Conservation (phyloP, 2,797 vertebrate species). For the Gobionotothen gibberifrons region DNA sequence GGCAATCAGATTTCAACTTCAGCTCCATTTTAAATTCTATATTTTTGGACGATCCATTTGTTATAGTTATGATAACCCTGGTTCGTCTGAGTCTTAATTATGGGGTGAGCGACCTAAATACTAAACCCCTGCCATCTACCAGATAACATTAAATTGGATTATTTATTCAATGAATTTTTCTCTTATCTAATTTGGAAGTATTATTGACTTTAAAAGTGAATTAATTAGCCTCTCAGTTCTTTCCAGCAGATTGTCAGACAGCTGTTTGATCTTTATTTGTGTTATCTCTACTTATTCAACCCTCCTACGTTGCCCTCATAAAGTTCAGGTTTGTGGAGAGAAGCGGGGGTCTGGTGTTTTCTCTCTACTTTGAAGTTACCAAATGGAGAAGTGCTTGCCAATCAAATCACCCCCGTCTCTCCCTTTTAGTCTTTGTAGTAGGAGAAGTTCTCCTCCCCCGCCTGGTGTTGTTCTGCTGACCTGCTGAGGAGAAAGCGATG, state of each 20-base stretch:
- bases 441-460: conserved; percentile 18
- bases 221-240: neutral
- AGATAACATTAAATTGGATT: neutral
- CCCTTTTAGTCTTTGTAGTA: conserved; percentile 47
- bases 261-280: conserved; percentile 11
- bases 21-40: neutral
- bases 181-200: neutral
- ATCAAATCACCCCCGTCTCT: neutral
- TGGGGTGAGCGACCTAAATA: neutral
- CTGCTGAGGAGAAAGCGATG: conserved; percentile 29
- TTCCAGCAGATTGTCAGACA: neutral
- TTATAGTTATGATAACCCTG: neutral
- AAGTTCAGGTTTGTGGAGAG: conserved; percentile 15
- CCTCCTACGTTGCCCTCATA: conserved; percentile 9
- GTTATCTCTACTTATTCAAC: conserved; percentile 31
- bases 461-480: conserved; percentile 35
- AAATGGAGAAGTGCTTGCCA: conserved; percentile 44
- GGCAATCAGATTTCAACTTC: neutral
- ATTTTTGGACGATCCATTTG: neutral
- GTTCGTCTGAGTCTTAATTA: neutral
- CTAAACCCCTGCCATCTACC: neutral
- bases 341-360: neutral
- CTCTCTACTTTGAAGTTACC: conserved; percentile 60
- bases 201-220: no score
- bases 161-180: neutral